phyloP scores from a whole-genome alignment of 2,113 vertebrate genomes.

The Mirza zaza region DNA sequence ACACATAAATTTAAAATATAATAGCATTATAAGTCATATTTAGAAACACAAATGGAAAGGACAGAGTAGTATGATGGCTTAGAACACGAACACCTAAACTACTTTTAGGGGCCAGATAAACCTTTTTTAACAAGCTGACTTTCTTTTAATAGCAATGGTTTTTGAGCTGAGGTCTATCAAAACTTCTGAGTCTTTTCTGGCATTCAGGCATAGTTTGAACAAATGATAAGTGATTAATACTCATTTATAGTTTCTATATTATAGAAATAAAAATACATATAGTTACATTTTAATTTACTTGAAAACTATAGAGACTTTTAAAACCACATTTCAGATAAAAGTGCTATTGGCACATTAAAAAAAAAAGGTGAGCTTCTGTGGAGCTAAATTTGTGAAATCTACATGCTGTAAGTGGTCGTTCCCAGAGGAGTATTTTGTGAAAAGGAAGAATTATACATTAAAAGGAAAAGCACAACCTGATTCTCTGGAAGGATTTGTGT shows the following conservation, averaged over 20 bases:
- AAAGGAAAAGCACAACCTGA: not conserved
- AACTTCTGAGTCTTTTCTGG: not conserved
- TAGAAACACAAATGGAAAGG: not conserved
- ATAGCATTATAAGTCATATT: not conserved
- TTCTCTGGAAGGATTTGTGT: not conserved
- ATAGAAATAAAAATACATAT: not conserved
- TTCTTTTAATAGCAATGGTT: not conserved
- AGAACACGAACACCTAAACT: not conserved
- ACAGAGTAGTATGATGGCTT: not conserved
- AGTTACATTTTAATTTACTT: not conserved
- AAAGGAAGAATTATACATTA: not conserved
- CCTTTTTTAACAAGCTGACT: not conserved
- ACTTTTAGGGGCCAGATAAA: not conserved
- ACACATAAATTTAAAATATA: not conserved
- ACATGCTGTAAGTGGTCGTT: not conserved
- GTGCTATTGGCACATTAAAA: not conserved
- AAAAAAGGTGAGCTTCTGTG: not conserved
- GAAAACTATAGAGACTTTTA: not conserved
- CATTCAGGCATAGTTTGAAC: not conserved
- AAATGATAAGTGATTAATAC: not conserved
- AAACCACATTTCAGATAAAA: not conserved
- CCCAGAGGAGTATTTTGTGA: not conserved
- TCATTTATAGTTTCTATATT: not conserved
- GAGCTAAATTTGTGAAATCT: not conserved
- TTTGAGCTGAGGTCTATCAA: not conserved